Percentiles rank a stretch among this genome's conserved stretches.
These are phyloP conservation scores for Oenanthe melanoleuca DNA, from an alignment of 2,113 vertebrate genomes.

Conservation along the genomic window DNA sequence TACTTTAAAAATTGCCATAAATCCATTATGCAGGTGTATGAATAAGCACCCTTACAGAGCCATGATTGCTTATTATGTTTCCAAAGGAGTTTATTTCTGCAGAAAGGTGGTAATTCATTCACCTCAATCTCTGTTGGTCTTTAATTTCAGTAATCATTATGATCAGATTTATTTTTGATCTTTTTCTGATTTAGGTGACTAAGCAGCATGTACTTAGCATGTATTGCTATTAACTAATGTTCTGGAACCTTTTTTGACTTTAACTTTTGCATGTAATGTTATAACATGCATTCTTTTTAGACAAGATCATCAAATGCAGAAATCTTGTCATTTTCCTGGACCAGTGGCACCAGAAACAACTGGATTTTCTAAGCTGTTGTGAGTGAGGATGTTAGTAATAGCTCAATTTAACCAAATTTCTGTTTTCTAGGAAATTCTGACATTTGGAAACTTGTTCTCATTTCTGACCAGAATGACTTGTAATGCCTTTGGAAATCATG, in stretches of 20 bases:
- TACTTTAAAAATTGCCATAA: constrained; percentile 1
- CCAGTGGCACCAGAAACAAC: not conserved
- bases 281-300: not conserved
- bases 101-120: not conserved
- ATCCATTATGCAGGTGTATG: not conserved
- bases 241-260: not conserved
- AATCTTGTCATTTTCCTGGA: not conserved
- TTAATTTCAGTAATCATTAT: constrained; percentile 24
- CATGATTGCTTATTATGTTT: constrained; percentile 25
- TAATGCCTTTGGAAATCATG: not conserved
- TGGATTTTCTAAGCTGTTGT: not conserved
- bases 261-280: not conserved
- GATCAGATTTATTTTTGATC: not conserved
- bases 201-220: not conserved
- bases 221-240: not conserved
- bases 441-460: not conserved
- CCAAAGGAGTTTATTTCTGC: not conserved
- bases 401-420: not conserved
- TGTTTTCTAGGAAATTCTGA: not conserved
- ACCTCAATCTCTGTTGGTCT: not conserved
- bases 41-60: constrained; percentile 1
- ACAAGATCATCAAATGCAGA: not conserved
- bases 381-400: not conserved
- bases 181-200: constrained; percentile 11
- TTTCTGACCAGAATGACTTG: not conserved